Evolutionary conservation across 2,888 invertebrate species (phyloP).

Genomic region (Oxycera nigricornis): DNA sequence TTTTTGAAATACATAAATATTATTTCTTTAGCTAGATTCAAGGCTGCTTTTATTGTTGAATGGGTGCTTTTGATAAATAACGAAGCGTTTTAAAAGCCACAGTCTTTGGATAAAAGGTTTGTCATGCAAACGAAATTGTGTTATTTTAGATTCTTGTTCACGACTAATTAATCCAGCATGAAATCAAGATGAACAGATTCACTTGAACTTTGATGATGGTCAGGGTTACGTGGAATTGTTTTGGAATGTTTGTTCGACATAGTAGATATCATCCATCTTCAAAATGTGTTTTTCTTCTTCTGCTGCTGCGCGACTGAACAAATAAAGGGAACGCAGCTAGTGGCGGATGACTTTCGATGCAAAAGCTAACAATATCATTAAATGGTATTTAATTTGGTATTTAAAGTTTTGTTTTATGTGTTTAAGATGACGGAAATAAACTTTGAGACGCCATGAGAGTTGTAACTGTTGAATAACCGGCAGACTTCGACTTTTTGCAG

Average conservation of each 20-base stretch:
- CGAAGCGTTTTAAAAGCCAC: not conserved
- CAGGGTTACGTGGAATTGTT: conserved; percentile 3
- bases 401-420: not conserved
- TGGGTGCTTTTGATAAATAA: not conserved
- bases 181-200: conserved; percentile 3
- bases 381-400: not conserved
- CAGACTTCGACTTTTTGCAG: too few relatives aligned
- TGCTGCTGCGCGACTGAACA: too few relatives aligned
- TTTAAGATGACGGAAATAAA: not conserved
- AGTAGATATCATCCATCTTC: too few relatives aligned
- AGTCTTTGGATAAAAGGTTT: not conserved
- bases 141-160: not conserved
- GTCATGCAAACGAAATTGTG: not conserved
- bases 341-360: not conserved
- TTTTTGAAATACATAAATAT: not conserved
- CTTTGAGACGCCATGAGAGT: not conserved
- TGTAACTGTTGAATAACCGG: too few relatives aligned
- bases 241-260: not conserved
- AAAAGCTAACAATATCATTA: not conserved
- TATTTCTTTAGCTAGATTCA: not conserved
- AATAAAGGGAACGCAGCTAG: not conserved
- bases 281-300: too few relatives aligned
- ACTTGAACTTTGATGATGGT: conserved; percentile 26
- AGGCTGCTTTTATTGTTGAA: not conserved
- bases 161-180: conserved; percentile 11